Evolutionary conservation across 2,888 invertebrate genomes (phyloP), one percentile per base, ranked within the genome.

Genomic region (Ischnus inquisitorius): DNA sequence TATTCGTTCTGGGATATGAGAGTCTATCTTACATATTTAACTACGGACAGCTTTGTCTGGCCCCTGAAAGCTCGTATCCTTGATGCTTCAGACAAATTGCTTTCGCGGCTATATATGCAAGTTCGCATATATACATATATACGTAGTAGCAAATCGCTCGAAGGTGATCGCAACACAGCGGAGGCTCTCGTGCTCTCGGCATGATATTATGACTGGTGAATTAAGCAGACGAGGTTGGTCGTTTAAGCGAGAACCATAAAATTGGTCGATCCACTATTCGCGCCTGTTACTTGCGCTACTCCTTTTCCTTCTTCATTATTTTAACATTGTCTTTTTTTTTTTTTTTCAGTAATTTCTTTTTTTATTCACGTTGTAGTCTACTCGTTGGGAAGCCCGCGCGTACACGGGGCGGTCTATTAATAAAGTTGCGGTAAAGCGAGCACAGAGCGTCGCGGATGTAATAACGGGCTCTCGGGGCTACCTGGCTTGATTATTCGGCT

Each of bases 181-280:
- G 14, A 12, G 19, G 14, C 28, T 48, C 16, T 25, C 28, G 10
- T n/a, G 64, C 5, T 43, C 62, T 74, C 74, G 43, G 46, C 28
- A 74, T 54, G 62, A 46, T 46, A 46, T 62, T 74, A 62, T 46
- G 60, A 62, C 74, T 46, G 22, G 46, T 4, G 8, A 62, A 62
- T 74, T 74, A 74, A 74, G 74, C 46, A 62, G 28, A 74, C 74
- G 34, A 51, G 43, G 22, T n/a, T 48, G 65, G 22, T 54, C 54
- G 39, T 83, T 25, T 10, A 41, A 83, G 46, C 25, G 79, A 74
- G 69, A 65, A 71, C 68, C 79, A 43, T 83, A 71, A 79, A 76
- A 79, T 75, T 69, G 46, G 43, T 65, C 69, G 79, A 83, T 79
- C 75, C 64, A 76, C 65, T 65, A 79, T 67, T 82, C 64, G n/a